phyloP scores from a whole-genome alignment of 2,797 vertebrate species.

The Chlorospingus flavigularis region DNA sequence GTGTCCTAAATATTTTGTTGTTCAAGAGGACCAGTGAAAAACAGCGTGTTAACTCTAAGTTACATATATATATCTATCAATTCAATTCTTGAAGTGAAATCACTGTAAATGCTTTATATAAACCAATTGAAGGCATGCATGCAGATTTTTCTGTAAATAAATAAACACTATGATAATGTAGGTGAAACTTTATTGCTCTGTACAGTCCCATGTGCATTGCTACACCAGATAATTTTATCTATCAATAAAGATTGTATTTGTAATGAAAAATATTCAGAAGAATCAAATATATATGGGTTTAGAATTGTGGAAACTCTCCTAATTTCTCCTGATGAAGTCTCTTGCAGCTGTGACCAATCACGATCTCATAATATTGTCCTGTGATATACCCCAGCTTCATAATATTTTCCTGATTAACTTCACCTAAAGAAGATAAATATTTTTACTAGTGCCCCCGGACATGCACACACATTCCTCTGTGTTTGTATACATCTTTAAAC shows the following conservation, averaged over 20 bases:
- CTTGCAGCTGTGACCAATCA: background rate
- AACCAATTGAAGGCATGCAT: background rate
- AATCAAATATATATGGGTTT: background rate
- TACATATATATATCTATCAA: background rate
- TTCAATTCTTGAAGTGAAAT: background rate
- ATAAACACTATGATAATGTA: background rate
- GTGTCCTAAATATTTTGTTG: background rate
- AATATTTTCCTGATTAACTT: background rate
- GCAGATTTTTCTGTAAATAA: background rate
- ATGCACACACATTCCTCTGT: rapidly evolving
- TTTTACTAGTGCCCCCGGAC: background rate
- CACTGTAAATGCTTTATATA: background rate
- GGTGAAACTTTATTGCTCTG: background rate
- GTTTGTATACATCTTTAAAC: background rate
- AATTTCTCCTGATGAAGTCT: background rate
- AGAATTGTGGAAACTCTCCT: background rate
- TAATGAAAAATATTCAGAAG: background rate
- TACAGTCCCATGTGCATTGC: background rate
- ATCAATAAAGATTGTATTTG: background rate
- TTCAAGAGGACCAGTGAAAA: background rate
- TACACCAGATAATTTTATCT: background rate
- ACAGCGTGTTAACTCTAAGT: background rate
- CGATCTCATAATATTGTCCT: background rate
- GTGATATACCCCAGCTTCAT: background rate
- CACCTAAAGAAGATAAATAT: background rate